Percentiles rank a stretch among this genome's conserved stretches.
These are phyloP conservation scores for Hesperophylax magnus DNA, from an alignment of 1,140 invertebrate species.

Conservation along the genomic window DNA sequence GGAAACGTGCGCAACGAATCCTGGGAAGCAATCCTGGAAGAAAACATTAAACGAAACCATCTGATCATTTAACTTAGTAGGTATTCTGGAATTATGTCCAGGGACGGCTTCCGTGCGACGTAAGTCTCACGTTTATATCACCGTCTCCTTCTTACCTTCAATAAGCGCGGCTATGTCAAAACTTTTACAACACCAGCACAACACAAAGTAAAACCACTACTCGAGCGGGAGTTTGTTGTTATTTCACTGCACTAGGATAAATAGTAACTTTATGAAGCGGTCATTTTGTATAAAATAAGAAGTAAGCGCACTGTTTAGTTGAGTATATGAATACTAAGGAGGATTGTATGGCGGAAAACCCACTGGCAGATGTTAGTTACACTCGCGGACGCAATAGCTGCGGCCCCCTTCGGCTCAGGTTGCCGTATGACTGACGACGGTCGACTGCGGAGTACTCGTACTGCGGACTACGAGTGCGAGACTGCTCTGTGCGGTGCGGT, in stretches of 20 bases:
- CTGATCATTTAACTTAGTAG: slow-evolving; percentile 27
- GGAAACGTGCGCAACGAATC: not conserved
- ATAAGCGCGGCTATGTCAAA: slow-evolving; percentile 51
- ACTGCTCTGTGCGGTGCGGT: too few species aligned
- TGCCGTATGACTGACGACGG: slow-evolving; percentile 63
- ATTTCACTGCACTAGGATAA: slow-evolving; percentile 38
- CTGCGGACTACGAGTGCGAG: not conserved
- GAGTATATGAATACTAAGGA: not conserved
- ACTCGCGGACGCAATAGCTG: slow-evolving; percentile 16
- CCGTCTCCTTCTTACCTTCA: slow-evolving; percentile 47
- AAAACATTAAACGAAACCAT: slow-evolving; percentile 40
- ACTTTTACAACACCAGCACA: slow-evolving; percentile 45
- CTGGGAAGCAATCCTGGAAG: slow-evolving; percentile 16
- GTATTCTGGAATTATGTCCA: slow-evolving; percentile 50
- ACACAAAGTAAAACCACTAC: slow-evolving; percentile 34
- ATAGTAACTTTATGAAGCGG: slow-evolving; percentile 35
- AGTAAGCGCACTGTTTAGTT: slow-evolving; percentile 6
- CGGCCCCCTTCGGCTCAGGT: slow-evolving; percentile 62
- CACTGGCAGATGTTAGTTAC: slow-evolving; percentile 32
- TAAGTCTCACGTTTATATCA: slow-evolving; percentile 25
- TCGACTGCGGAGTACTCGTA: too few species aligned
- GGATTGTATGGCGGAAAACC: not conserved
- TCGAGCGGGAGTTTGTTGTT: slow-evolving; percentile 24
- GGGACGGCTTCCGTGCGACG: slow-evolving; percentile 45
- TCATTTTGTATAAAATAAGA: slow-evolving; percentile 24